These are phyloP conservation scores for Gymnoscopelus braueri DNA, from an alignment of 2,797 vertebrate genomes.

Conservation along the genomic window DNA sequence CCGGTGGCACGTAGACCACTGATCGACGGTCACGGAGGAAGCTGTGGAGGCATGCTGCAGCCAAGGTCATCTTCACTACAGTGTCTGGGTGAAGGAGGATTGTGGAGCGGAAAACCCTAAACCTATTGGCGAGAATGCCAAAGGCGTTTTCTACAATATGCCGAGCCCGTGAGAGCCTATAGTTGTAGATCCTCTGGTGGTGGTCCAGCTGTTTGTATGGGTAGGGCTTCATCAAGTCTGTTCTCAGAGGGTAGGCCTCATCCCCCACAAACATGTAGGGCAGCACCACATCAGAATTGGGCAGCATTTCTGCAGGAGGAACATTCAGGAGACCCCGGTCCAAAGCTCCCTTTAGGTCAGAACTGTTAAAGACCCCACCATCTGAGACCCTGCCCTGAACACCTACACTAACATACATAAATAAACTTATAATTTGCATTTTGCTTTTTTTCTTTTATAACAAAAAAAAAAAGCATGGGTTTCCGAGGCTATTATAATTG, in stretches of 20 bases:
- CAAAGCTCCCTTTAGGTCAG: not conserved
- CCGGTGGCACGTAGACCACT: not conserved
- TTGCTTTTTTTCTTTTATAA: too few species aligned
- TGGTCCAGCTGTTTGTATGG: not conserved
- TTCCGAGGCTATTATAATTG: too few species aligned
- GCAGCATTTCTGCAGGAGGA: slow-evolving; percentile 1
- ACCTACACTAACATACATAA: slow-evolving; percentile 12
- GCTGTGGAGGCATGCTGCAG: not conserved
- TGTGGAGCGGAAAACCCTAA: slow-evolving; percentile 6
- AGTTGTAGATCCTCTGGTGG: not conserved
- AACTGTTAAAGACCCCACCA: slow-evolving; percentile 2
- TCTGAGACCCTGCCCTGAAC: slow-evolving; percentile 14
- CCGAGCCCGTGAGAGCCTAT: not conserved
- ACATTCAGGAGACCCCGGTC: not conserved
- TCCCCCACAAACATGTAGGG: slow-evolving; percentile 21
- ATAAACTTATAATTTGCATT: not conserved
- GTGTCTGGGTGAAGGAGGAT: slow-evolving; percentile 8
- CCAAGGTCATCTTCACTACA: not conserved
- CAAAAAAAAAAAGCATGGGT: too few species aligned
- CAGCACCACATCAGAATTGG: not conserved
- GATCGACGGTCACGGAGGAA: not conserved
- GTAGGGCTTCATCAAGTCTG: slow-evolving; percentile 16
- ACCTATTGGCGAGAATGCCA: not conserved
- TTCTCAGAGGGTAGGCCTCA: slow-evolving; percentile 11
- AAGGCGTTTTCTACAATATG: not conserved